Base-by-base conservation (phyloP, 2,888 invertebrate genomes). In the Leucophenga maculata region DNA sequence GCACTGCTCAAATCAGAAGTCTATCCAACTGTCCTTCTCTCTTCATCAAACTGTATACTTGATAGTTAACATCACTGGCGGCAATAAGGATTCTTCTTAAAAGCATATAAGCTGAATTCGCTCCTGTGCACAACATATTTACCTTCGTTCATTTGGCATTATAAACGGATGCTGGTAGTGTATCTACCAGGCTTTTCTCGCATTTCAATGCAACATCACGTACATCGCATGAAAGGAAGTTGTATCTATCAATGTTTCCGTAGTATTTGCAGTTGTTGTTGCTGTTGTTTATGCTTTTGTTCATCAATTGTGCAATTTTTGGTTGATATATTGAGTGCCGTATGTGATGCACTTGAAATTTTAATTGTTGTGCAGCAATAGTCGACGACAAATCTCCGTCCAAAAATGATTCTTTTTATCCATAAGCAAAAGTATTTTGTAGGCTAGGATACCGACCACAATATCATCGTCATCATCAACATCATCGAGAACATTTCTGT, bases 291-390 rank as follows among this genome's bases (percentile, higher is more conserved):
- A 11, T 1, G 39, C 11, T 39, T 39, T 39, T 39, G 39, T 39
- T 8, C 39, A 39, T 3, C 3, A 11, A 4, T 59, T 31, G 59
- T 59, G 9, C 32, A n/a, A 59, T 59, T 59, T 59, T 59, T 59
- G 26, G 59, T 59, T 59, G 59, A 31, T 32, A 31, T 32, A 32
- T 59, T 59, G 16, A 59, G 59, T 59, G 59, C 59, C 22, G 31
- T 16, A 22, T 31, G 31, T 31, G 32, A 14, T 59, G 59, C 31
- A 59, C n/a, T 32, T 16, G 32, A 32, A 14, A 31, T 59, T 59
- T 32, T 26, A 59, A 59, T 59, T 59, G 59, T 31, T 59, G 32
- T 59, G 59, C 9, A n/a, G 59, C 59, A 31, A 55, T n/a, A n/a
- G n/a, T 11, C 50, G 16, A 39, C 52, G 18, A 22, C 55, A 55